Base-by-base conservation (phyloP, 2,797 vertebrate species). In the Sebastolobus altivelis region DNA sequence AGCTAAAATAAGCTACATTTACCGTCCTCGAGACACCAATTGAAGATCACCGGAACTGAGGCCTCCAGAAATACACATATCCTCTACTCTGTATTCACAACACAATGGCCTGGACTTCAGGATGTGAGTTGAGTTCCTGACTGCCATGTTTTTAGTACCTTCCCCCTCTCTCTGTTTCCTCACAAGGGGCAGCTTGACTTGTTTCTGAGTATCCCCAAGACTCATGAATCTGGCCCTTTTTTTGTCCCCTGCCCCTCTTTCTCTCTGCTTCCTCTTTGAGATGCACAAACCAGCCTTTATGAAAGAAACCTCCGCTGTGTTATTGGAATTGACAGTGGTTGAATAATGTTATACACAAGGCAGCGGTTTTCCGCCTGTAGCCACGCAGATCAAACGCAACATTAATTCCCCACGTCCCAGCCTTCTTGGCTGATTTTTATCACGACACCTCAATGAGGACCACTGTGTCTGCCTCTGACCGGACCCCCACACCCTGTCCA, bases 331-430 rank as follows among this genome's bases (percentile, higher is more conserved):
- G 84, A 88, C 85, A 82, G 79, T 82, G 83, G 43, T 80, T 88
- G 84, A 92, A 92, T 91, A 88, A 87, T 88, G 88, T 83, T 81
- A 73, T 80, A 89, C 90, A 89, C 84, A 84, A 55, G 58, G 62
- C 63, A 56, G 63, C 37, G 40, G 81, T 86, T 94, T 94, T 87
- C 85, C 75, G 68, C 59, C 77, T 78, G 40, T 38, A 76, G 79
- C 58, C 81, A 35, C 43, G 62, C 55, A 81, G 83, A 93, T 92
- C 81, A 93, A 88, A 93, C 59, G 65, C 58, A 75, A 85, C 86
- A 88, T 90, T 79, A 89, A 88, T 84, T 80, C 71, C 77, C 72
- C 20, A 55, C 59, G 55, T 91, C 80, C 18, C 11, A 18, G 77
- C 55, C 72, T 80, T 65, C 75, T 56, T 52, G 33, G 55, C 69